Evolutionary conservation across 2,888 invertebrate genomes (phyloP).

Genomic region (Drosophila neutralis): DNA sequence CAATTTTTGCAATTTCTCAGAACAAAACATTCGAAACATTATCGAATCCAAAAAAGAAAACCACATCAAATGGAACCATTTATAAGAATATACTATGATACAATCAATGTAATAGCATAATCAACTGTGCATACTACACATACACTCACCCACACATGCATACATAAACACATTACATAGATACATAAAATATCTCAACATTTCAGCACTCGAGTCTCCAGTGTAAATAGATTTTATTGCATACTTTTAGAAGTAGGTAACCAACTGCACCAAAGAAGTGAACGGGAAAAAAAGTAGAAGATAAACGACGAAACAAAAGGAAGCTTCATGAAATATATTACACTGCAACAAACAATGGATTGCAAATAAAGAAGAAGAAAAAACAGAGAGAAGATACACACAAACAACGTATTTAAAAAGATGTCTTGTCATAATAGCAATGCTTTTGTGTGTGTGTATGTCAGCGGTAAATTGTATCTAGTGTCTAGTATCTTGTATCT

Average conservation of each 20-base stretch:
- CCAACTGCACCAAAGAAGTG: slow-evolving; percentile 72
- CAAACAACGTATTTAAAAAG: slow-evolving; percentile 24
- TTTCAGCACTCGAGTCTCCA: slow-evolving; percentile 66
- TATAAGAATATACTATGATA: slow-evolving; percentile 62
- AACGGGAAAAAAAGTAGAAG: slow-evolving; percentile 11
- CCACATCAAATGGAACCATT: slow-evolving; percentile 50
- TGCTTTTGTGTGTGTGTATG: slow-evolving; percentile 56
- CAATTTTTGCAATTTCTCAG: slow-evolving; percentile 47
- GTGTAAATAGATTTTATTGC: slow-evolving; percentile 79
- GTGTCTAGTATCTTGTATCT: slow-evolving; percentile 13
- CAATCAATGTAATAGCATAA: slow-evolving; percentile 78
- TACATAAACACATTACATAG: slow-evolving; percentile 4
- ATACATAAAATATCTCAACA: slow-evolving; percentile 34
- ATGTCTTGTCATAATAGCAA: slow-evolving; percentile 35
- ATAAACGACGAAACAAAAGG: background rate
- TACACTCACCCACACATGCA: slow-evolving; percentile 16
- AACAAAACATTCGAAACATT: slow-evolving; percentile 39
- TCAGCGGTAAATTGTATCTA: slow-evolving; percentile 24
- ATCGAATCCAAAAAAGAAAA: slow-evolving; percentile 28
- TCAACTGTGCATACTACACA: slow-evolving; percentile 59
- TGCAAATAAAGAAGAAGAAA: background rate
- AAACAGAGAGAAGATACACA: slow-evolving; percentile 1
- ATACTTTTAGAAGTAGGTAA: slow-evolving; percentile 64
- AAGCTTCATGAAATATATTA: slow-evolving; percentile 15
- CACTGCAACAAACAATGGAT: slow-evolving; percentile 2